Conservation (phyloP, 2,888 invertebrate genomes). For the Cataglyphis livida region DNA sequence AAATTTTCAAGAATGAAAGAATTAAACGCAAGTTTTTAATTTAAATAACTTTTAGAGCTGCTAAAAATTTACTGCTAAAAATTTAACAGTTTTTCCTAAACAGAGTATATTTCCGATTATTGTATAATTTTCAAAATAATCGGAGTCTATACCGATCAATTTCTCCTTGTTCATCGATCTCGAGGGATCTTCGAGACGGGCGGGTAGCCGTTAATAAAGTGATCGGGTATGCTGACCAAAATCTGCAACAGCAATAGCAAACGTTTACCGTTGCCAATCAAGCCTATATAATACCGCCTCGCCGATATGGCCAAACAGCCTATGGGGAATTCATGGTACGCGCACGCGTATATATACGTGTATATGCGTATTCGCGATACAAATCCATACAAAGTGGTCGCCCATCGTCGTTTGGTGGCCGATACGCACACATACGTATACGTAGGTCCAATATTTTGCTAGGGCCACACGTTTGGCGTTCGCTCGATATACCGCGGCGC, state of each 20-base stretch:
- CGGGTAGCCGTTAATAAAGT: slow-evolving; percentile 51
- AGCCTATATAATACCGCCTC: slow-evolving; percentile 84
- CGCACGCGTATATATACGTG: slow-evolving; percentile 27
- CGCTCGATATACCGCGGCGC: slow-evolving; percentile 81
- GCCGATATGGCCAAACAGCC: slow-evolving; percentile 82
- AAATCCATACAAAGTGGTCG: slow-evolving; percentile 58
- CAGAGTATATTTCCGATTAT: neutral
- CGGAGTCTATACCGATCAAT: slow-evolving; percentile 9
- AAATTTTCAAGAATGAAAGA: neutral
- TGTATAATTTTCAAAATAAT: neutral
- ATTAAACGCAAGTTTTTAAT: neutral
- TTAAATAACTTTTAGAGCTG: neutral
- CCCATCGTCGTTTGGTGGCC: neutral
- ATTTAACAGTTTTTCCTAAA: neutral
- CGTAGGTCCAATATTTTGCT: slow-evolving; percentile 82
- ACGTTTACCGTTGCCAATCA: slow-evolving; percentile 85
- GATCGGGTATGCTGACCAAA: slow-evolving; percentile 56
- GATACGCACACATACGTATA: slow-evolving; percentile 15
- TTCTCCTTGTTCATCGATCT: slow-evolving; percentile 18
- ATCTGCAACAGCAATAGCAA: slow-evolving; percentile 77
- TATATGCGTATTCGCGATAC: slow-evolving; percentile 22
- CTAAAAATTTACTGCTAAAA: neutral
- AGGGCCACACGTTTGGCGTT: slow-evolving; percentile 80
- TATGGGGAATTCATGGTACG: slow-evolving; percentile 78
- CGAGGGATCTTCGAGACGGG: slow-evolving; percentile 57